Evolutionary conservation across 2,888 invertebrate species (phyloP), one percentile per base, ranked within the genome.

Genomic region (Synanthedon vespiformis): DNA sequence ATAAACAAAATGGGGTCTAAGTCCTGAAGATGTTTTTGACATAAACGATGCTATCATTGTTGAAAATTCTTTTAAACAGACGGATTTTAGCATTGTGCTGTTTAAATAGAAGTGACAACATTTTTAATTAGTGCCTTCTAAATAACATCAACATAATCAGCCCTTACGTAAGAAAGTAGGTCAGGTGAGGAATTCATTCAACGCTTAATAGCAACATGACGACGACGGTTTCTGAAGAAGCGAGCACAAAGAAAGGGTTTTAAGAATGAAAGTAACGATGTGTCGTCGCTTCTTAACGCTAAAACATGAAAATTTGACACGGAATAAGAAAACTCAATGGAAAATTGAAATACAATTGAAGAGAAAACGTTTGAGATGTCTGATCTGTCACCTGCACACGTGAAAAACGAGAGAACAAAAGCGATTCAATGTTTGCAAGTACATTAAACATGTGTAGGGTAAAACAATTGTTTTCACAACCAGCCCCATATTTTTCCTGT

Each of bases 401-500:
- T 44, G 14, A 44, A 2, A 44, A 44, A 44, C 5, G 44, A 13
- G 6, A 14, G 1, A 44, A 44, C n/a, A 44, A 13, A 44, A 44
- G 14, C 13, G 44, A 44, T 44, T 44, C 44, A 44, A 44, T 12
- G 14, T 34, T 34, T 6, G 34, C 6, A 44, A 44, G 44, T 44
- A 44, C n/a, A 14, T 48, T 8, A 66, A 71, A 69, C 64, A 61
- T 55, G 56, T 60, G 55, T 57, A 60, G 54, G 51, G 50, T 52
- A 57, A 54, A 60, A 67, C 70, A 70, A 77, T 70, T 65, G 69
- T 62, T 62, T 61, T 63, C 58, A 61, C 59, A 55, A 52, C 59
- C 56, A 59, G 61, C 60, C 66, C 63, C 55, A 68, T 65, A 69
- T 16, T 13, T 70, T 63, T 52, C 60, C 62, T 65, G 66, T 65